Percentiles rank a stretch among this genome's conserved stretches.
Evolutionary conservation across 2,113 vertebrate genomes (phyloP).

Genomic region (Bungarus multicinctus): DNA sequence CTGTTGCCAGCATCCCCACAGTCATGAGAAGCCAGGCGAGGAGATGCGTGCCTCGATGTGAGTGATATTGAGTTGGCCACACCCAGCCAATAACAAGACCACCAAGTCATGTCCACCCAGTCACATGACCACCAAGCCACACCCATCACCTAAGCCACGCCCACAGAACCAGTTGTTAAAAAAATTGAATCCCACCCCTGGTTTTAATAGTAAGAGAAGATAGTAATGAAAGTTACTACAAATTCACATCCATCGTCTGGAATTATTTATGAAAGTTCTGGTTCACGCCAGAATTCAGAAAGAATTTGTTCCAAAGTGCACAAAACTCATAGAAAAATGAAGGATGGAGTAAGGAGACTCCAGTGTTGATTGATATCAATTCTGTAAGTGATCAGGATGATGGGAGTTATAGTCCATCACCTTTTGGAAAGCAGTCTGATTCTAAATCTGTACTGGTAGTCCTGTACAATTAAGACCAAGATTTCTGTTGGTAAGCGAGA

Average conservation of each 20-base stretch:
- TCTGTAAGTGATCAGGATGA: background rate
- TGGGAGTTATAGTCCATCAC: background rate
- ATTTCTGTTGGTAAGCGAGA: no score
- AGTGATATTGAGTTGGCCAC: no score
- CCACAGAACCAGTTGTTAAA: no score
- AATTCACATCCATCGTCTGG: background rate
- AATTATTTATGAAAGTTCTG: background rate
- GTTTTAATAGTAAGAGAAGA: background rate
- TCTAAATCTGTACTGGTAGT: background rate
- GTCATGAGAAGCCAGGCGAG: no score
- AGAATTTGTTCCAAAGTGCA: background rate
- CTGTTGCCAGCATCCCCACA: no score
- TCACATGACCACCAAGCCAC: no score
- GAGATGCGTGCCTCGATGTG: no score
- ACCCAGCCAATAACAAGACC: no score
- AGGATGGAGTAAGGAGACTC: background rate
- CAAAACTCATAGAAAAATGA: background rate
- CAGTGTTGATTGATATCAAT: background rate
- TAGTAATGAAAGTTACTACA: background rate
- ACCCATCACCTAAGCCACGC: no score
- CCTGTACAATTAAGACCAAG: no score
- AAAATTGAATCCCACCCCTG: no score
- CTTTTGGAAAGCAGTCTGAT: background rate
- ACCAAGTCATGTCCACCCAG: no score
- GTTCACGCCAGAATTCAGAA: background rate